Evolutionary conservation across 2,113 vertebrate genomes (phyloP), one percentile per base, ranked within the genome.

Genomic region (Nothocercus julius): DNA sequence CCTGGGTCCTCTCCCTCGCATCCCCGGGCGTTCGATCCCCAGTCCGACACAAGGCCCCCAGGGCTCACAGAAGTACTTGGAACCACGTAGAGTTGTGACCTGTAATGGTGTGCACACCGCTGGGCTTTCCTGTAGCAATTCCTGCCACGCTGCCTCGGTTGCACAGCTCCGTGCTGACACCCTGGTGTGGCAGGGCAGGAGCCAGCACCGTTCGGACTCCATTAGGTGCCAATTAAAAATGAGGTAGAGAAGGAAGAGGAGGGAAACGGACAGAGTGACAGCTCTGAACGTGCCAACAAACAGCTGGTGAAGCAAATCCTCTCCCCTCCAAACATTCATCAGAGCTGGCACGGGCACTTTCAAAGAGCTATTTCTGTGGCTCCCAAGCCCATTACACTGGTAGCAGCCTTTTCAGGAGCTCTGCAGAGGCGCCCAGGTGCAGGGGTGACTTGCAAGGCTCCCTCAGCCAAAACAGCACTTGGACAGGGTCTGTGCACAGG

Each of bases 31-130:
- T 16, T 17, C 19, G n/a, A 44, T 11, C 7, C 20, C 28, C 13
- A 9, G 61, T 27, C 62, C 64, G 1, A 30, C 67, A 1, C 11
- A 0, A 54, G 69, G 36, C 40, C 68, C 80, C 80, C 4, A 21
- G 73, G 85, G 80, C 78, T 67, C 79, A 20, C 8, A 5, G 27
- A 17, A 19, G 73, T n/a, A 1, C 14, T 74, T 7, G 70, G 58
- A 32, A 21, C 8, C 47, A 17, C 47, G 21, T 49, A 74, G 36
- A 77, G 22, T 44, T 38, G 16, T 59, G 84, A 54, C 84, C 95
- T 8, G 58, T 44, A 0, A 2, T 4, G 0, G 53, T 53, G 86
- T 61, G 14, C 81, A 56, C 68, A 25, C 17, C 80, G 0, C 69
- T 77, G 9, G 34, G 91, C 74, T 88, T 63, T 11, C 47, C 80